Evolutionary conservation across 1,140 invertebrate genomes (phyloP).

Genomic region (Trachymyrmex cornetzi): DNA sequence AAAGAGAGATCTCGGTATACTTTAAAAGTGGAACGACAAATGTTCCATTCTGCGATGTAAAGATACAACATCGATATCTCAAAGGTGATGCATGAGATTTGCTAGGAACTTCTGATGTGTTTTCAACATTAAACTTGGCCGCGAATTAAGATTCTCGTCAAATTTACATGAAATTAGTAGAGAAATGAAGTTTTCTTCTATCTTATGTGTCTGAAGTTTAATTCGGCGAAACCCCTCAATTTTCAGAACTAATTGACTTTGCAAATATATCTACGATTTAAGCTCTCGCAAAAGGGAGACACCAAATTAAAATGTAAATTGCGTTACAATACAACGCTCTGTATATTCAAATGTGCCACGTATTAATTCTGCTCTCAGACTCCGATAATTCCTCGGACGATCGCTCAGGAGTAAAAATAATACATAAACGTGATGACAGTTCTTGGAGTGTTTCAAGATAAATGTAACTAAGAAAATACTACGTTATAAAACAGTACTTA

Average conservation of each 20-base stretch:
- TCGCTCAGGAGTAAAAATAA: conserved; percentile 4
- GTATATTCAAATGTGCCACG: background rate
- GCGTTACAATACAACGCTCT: conserved; percentile 10
- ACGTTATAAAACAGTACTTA: conserved; percentile 1
- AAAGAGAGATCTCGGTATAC: background rate
- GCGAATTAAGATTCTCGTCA: conserved; percentile 16
- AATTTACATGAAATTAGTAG: background rate
- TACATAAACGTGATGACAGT: background rate
- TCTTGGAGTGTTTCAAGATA: too few species aligned
- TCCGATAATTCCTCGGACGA: conserved; percentile 11
- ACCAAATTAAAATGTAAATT: conserved; percentile 41
- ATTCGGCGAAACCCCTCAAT: background rate
- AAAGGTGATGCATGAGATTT: background rate
- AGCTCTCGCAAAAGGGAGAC: too few species aligned
- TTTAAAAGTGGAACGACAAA: conserved; percentile 17
- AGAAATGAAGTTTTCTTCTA: background rate
- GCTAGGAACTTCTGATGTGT: background rate
- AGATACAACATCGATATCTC: background rate
- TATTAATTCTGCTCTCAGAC: background rate
- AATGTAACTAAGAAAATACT: background rate
- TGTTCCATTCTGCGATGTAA: background rate
- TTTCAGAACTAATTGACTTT: conserved; percentile 26
- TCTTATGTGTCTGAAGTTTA: background rate
- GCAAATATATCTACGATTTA: background rate
- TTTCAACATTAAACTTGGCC: background rate